These are phyloP conservation scores for Eciton burchellii DNA, from an alignment of 1,140 invertebrate species.

Conservation along the genomic window DNA sequence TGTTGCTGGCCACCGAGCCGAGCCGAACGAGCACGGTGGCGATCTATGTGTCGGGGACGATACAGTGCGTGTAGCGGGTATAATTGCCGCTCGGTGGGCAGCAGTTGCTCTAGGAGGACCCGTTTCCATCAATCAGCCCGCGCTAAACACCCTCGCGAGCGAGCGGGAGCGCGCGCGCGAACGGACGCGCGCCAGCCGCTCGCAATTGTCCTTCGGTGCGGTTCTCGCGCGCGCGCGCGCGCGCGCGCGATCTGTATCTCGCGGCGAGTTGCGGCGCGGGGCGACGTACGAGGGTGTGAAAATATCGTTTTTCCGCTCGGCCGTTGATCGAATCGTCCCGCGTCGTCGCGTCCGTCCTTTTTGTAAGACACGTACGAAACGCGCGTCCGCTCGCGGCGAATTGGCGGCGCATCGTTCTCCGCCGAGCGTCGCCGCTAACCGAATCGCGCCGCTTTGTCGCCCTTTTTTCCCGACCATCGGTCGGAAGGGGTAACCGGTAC, in stretches of 20 bases:
- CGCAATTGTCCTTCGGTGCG: slow-evolving; percentile 62
- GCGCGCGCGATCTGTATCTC: slow-evolving; percentile 48
- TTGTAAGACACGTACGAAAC: slow-evolving; percentile 9
- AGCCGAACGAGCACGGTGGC: slow-evolving; percentile 76
- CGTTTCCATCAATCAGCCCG: slow-evolving; percentile 83
- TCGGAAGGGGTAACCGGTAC: too few relatives aligned
- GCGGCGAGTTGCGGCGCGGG: slow-evolving; percentile 35
- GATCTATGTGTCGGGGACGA: slow-evolving; percentile 82
- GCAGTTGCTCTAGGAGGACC: slow-evolving; percentile 81
- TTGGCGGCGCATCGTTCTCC: neutral
- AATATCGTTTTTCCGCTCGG: slow-evolving; percentile 30
- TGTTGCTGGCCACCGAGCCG: slow-evolving; percentile 80
- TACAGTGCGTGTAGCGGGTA: slow-evolving; percentile 80
- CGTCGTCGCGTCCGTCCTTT: slow-evolving; percentile 1
- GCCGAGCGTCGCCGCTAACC: neutral
- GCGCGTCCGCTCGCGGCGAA: neutral
- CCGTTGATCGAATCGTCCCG: neutral
- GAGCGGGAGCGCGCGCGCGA: slow-evolving; percentile 52
- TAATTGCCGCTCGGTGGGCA: slow-evolving; percentile 81
- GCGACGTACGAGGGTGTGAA: neutral
- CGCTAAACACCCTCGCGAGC: slow-evolving; percentile 62
- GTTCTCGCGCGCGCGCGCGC: slow-evolving; percentile 48
- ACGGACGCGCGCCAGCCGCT: slow-evolving; percentile 48
- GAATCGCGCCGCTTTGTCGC: neutral
- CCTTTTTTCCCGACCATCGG: neutral